phyloP scores from a whole-genome alignment of 2,888 invertebrate species.

The Heliconius ismenius region DNA sequence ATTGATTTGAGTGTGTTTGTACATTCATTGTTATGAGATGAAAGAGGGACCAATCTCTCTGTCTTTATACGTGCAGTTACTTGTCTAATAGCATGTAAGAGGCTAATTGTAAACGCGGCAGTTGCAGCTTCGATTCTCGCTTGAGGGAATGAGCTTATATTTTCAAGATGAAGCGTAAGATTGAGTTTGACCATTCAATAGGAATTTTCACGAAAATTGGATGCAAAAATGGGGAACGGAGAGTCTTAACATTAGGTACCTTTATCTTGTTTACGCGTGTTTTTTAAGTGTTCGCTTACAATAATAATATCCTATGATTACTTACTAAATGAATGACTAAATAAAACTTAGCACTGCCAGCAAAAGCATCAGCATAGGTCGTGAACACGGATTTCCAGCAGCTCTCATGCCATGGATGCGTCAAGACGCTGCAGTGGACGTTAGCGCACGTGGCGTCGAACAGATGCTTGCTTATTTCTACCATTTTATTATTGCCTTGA shows the following conservation, averaged over 20 bases:
- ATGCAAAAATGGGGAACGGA: no score
- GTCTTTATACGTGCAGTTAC: neutral
- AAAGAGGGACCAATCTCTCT: neutral
- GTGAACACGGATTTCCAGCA: constrained; percentile 55
- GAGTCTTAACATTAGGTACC: neutral
- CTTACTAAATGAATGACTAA: constrained; percentile 71
- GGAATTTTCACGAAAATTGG: no score
- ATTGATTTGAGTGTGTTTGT: constrained; percentile 15
- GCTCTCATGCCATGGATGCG: constrained; percentile 70
- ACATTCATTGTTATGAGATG: neutral
- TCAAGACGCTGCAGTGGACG: constrained; percentile 57
- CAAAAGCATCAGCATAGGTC: constrained; percentile 55
- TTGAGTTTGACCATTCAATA: no score
- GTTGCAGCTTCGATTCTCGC: no score
- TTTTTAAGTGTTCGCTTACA: no score
- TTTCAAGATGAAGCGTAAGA: no score
- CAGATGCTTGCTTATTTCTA: constrained; percentile 68
- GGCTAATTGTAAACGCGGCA: no score
- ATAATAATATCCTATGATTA: neutral
- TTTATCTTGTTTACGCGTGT: neutral
- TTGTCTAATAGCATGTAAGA: neutral
- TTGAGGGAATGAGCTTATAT: no score
- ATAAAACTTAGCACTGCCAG: constrained; percentile 76
- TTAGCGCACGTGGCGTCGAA: constrained; percentile 62
- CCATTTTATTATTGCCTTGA: constrained; percentile 57